These are phyloP conservation scores for Shinisaurus crocodilurus DNA, from an alignment of 2,113 vertebrate species.

Conservation along the genomic window DNA sequence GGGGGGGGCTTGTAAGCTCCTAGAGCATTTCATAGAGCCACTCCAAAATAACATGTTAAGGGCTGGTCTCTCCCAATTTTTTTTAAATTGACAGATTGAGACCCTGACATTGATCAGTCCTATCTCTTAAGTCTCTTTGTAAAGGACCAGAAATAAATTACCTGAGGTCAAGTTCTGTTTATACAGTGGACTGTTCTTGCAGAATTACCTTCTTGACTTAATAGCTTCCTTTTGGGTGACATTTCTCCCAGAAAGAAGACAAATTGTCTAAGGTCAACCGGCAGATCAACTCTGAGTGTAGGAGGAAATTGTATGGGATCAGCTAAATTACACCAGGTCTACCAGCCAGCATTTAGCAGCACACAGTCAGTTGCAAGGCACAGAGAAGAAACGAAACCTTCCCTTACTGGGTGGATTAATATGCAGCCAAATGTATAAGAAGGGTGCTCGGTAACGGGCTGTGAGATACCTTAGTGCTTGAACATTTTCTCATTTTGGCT, in stretches of 20 bases:
- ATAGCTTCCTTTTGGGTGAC: conserved; percentile 88
- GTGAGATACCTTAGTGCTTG: fast-evolving
- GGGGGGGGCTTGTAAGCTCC: conserved; percentile 25
- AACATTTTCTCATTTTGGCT: neutral
- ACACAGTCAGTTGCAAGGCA: conserved; percentile 58
- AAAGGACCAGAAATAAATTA: conserved; percentile 78
- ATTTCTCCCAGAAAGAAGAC: conserved; percentile 82
- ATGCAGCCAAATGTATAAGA: neutral
- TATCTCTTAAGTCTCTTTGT: conserved; percentile 77
- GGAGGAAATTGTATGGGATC: conserved; percentile 85
- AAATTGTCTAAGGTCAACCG: conserved; percentile 82
- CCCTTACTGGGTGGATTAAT: neutral
- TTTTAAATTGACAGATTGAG: conserved; percentile 41
- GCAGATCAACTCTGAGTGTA: conserved; percentile 76
- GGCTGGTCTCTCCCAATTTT: neutral
- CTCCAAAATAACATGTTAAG: conserved; percentile 13
- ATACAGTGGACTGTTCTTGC: conserved; percentile 77
- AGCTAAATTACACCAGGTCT: conserved; percentile 74
- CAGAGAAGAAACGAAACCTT: conserved; percentile 17
- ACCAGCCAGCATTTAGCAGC: conserved; percentile 68
- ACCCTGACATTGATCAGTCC: conserved; percentile 47
- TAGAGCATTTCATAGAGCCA: conserved; percentile 12
- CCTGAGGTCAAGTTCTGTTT: conserved; percentile 85
- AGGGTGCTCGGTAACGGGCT: neutral
- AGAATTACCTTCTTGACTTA: conserved; percentile 86